Conservation (phyloP, 2,797 vertebrate species). For the Tenualosa ilisha region DNA sequence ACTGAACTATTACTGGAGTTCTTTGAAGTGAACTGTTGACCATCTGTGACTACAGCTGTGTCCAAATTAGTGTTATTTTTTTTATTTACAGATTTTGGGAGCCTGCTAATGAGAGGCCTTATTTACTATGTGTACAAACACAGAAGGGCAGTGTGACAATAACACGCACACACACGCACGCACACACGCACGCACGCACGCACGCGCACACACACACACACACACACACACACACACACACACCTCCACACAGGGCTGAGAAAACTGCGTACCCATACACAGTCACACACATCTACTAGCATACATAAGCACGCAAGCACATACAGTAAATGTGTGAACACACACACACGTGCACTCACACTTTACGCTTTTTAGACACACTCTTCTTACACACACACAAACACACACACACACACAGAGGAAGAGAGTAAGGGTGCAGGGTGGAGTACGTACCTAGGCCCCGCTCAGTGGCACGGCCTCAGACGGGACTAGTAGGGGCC, state of each 20-base stretch:
- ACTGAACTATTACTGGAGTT: not conserved
- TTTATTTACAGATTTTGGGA: not conserved
- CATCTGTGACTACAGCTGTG: not conserved
- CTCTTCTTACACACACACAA: not conserved
- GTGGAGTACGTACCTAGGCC: conserved; percentile 90
- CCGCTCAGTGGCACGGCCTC: conserved; percentile 82
- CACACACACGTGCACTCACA: not conserved
- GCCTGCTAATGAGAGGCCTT: not conserved
- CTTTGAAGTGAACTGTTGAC: not conserved
- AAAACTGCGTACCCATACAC: not conserved
- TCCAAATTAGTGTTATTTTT: not conserved
- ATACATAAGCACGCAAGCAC: not conserved
- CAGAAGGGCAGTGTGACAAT: not conserved
- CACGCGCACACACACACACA: not conserved
- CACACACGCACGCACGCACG: not conserved
- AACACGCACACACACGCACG: not conserved
- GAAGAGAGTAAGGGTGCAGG: conserved; percentile 77
- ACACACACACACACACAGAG: conserved; percentile 51
- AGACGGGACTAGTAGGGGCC: conserved; percentile 87
- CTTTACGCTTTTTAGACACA: not conserved
- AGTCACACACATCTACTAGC: not conserved
- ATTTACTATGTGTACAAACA: not conserved
- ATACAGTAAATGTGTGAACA: not conserved
- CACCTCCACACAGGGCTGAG: not conserved
- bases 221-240: not conserved